These are phyloP conservation scores for Blennius ocellaris DNA, from an alignment of 2,113 vertebrate genomes.

Conservation along the genomic window DNA sequence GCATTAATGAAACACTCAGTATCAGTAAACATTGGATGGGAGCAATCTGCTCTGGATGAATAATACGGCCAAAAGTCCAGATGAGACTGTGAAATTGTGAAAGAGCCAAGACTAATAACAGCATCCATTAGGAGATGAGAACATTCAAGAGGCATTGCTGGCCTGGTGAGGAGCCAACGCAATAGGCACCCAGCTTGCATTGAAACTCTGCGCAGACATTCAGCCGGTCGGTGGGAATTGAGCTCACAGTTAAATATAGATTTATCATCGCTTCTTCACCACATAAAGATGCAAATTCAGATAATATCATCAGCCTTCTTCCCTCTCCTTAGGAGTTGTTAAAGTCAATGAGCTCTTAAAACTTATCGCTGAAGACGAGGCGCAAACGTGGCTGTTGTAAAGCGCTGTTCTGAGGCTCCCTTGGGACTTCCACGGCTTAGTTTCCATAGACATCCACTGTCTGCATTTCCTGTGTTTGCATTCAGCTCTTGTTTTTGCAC, in stretches of 20 bases:
- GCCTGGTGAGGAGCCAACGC: conserved; percentile 40
- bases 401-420: conserved; percentile 49
- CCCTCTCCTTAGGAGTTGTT: conserved; percentile 75
- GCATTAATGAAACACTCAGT: conserved; percentile 74
- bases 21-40: conserved; percentile 71
- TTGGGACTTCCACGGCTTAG: conserved; percentile 53
- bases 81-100: conserved; percentile 74
- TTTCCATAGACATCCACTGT: conserved; percentile 62
- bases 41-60: conserved; percentile 71
- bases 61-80: conserved; percentile 71
- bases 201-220: conserved; percentile 48
- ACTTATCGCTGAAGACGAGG: conserved; percentile 56
- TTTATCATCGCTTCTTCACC: conserved; percentile 65
- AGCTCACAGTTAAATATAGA: conserved; percentile 72
- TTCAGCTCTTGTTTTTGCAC: conserved; percentile 63
- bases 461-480: conserved; percentile 62
- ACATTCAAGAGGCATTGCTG: conserved; percentile 51
- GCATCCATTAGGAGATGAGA: conserved; percentile 76
- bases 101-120: conserved; percentile 76
- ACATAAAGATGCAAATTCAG: conserved; percentile 78
- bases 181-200: conserved; percentile 36
- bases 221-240: conserved; percentile 56
- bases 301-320: conserved; percentile 63
- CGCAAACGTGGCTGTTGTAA: conserved; percentile 55
- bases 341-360: conserved; percentile 82